phyloP scores from a whole-genome alignment of 2,113 vertebrate species.

The Mus spicilegus region DNA sequence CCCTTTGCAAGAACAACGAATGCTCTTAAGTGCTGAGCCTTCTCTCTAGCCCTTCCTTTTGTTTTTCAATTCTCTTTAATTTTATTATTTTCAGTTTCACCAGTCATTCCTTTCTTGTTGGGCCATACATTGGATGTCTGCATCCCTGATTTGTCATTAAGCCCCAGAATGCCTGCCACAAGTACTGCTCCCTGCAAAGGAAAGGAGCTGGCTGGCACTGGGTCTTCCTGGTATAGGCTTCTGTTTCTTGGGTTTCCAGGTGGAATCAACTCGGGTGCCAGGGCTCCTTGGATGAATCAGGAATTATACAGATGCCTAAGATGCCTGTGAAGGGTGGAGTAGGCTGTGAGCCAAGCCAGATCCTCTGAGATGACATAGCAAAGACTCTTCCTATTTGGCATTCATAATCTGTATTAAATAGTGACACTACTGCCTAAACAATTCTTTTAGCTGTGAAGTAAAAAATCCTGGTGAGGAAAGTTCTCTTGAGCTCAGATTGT shows the following conservation, averaged over 20 bases:
- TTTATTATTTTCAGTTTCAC: neutral
- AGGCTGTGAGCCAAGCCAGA: neutral
- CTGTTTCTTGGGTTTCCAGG: constrained; percentile 23
- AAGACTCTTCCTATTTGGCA: neutral
- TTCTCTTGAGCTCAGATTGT: neutral
- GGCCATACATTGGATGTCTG: neutral
- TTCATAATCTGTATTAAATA: neutral
- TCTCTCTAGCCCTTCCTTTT: neutral
- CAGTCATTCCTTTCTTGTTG: neutral
- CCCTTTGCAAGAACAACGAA: neutral
- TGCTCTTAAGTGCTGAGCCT: neutral
- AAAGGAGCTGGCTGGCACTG: neutral
- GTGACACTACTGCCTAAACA: neutral
- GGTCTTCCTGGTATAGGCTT: neutral
- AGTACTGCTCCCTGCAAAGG: neutral
- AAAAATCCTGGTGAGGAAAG: neutral
- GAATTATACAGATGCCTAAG: neutral
- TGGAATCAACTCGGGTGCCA: neutral
- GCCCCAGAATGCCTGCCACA: neutral
- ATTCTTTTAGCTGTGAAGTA: neutral
- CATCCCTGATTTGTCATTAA: neutral
- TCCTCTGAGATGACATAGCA: neutral
- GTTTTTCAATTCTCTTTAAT: neutral
- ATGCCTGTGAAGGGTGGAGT: neutral
- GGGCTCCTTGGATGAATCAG: neutral